Percentiles rank a stretch among this genome's conserved stretches.
These are phyloP conservation scores for Podocnemis expansa DNA, from an alignment of 2,113 vertebrate species.

Conservation along the genomic window DNA sequence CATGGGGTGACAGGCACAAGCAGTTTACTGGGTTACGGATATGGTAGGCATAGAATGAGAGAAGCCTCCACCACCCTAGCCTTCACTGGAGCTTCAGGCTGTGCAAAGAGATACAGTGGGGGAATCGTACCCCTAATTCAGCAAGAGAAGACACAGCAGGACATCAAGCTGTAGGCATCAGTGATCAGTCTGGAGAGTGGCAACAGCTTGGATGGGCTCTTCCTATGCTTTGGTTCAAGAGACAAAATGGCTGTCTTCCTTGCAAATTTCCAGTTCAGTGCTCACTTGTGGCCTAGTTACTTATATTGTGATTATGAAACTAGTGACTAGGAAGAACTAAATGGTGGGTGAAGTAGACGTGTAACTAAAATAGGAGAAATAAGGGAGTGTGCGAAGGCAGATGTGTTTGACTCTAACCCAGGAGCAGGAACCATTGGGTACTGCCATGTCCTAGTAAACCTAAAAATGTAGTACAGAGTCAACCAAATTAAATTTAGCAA, in stretches of 20 bases:
- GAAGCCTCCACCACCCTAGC: too few relatives aligned
- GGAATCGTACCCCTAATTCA: neutral
- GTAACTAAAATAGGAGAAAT: neutral
- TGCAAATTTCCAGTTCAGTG: neutral
- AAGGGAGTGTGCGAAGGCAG: neutral
- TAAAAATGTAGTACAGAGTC: neutral
- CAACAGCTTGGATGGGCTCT: neutral
- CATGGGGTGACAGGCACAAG: too few relatives aligned
- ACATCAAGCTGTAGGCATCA: neutral
- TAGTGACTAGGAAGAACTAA: neutral
- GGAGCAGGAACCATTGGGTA: neutral
- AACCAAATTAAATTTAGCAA: neutral
- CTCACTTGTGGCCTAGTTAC: rapidly evolving
- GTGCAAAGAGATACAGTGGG: too few relatives aligned
- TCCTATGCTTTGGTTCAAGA: neutral
- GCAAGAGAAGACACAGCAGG: neutral
- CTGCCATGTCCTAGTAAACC: neutral
- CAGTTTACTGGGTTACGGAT: too few relatives aligned
- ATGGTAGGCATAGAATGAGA: too few relatives aligned
- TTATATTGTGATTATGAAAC: neutral
- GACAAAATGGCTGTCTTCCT: neutral
- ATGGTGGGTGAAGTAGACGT: neutral
- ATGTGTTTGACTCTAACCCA: neutral
- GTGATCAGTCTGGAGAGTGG: neutral
- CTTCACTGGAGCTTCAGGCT: too few relatives aligned